These are phyloP conservation scores for Ophion ventricosus DNA, from an alignment of 2,888 invertebrate genomes.

Conservation along the genomic window DNA sequence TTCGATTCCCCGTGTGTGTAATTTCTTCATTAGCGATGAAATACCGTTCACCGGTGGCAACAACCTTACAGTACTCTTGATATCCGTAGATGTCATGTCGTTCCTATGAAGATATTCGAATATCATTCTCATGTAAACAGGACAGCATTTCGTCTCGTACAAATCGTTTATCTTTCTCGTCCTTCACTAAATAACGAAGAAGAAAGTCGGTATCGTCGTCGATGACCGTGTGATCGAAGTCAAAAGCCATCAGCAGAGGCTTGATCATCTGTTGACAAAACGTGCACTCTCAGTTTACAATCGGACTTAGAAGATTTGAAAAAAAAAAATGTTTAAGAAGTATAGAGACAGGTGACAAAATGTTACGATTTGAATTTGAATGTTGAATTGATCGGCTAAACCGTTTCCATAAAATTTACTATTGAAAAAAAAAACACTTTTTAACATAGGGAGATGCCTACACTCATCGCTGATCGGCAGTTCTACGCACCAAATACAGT, in stretches of 20 bases:
- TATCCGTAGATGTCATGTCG: slow-evolving; percentile 84
- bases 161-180: slow-evolving; percentile 84
- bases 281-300: too few species aligned
- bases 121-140: slow-evolving; percentile 89
- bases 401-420: too few species aligned
- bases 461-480: too few species aligned
- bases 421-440: too few species aligned
- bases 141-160: slow-evolving; percentile 88
- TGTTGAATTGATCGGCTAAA: too few species aligned
- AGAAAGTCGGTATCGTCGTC: slow-evolving; percentile 90
- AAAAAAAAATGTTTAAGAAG: too few species aligned
- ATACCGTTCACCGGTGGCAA: slow-evolving; percentile 87
- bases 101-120: slow-evolving; percentile 86
- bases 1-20: slow-evolving; percentile 85
- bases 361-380: too few species aligned
- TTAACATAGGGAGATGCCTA: too few species aligned
- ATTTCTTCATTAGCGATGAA: slow-evolving; percentile 85
- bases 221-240: slow-evolving; percentile 92
- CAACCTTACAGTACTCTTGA: slow-evolving; percentile 84
- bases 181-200: slow-evolving; percentile 86
- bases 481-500: too few species aligned
- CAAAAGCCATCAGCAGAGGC: slow-evolving; percentile 87
- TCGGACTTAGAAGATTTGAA: too few species aligned
- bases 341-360: too few species aligned
- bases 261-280: slow-evolving; percentile 76